Evolutionary conservation across 92 coral and sea anemone genomes (phyloP).

Genomic region (Epizoanthus rinbou): DNA sequence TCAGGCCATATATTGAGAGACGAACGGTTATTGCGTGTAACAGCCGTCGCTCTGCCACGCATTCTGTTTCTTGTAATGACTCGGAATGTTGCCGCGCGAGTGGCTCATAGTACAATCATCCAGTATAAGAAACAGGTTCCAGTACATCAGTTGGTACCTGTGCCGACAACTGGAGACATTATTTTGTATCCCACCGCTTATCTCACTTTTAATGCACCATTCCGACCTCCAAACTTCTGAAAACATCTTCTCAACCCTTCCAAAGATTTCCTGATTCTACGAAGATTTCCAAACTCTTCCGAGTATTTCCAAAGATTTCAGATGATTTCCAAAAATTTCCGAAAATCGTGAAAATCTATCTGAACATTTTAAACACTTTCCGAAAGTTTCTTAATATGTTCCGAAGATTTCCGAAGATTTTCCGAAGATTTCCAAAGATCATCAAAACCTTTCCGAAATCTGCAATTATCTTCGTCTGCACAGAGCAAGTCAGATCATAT

Average conservation of each 20-base stretch:
- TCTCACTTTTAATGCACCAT: neutral
- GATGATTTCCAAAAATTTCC: neutral
- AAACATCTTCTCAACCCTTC: too few species aligned
- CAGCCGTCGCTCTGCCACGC: constrained; percentile 87
- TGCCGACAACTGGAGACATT: constrained; percentile 99
- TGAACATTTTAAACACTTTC: too few species aligned
- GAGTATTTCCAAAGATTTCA: neutral
- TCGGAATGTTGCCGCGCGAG: constrained; percentile 77
- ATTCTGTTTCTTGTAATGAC: constrained; percentile 40
- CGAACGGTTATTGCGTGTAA: neutral
- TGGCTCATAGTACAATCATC: constrained; percentile 72
- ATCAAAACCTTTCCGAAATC: too few species aligned
- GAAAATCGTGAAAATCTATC: neutral
- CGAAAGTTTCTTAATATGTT: too few species aligned
- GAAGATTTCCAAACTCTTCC: too few species aligned
- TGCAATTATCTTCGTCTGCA: too few species aligned
- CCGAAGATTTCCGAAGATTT: too few species aligned
- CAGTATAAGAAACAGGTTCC: constrained; percentile 88
- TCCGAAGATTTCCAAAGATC: too few species aligned
- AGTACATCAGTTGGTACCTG: constrained; percentile 46
- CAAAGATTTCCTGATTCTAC: too few species aligned
- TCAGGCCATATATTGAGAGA: neutral
- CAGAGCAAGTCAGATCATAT: too few species aligned
- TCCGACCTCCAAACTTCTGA: too few species aligned
- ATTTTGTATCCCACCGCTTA: constrained; percentile 5